These are phyloP conservation scores for Meda fulgida DNA, from an alignment of 2,797 vertebrate genomes.

Conservation along the genomic window DNA sequence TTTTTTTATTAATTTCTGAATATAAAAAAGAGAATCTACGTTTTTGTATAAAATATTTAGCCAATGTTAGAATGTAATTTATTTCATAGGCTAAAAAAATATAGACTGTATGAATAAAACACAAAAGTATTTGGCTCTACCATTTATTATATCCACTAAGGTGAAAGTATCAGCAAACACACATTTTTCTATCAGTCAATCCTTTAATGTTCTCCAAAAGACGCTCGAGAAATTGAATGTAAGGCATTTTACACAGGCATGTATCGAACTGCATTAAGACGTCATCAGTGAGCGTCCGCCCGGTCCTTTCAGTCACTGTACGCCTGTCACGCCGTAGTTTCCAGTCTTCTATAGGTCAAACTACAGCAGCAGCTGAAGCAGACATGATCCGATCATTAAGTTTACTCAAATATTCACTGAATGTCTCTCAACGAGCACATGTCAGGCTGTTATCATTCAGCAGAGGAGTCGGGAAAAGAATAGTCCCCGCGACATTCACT, in stretches of 20 bases:
- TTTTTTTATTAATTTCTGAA: too few species aligned
- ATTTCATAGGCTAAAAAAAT: too few species aligned
- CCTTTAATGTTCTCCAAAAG: neutral
- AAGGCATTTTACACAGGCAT: constrained; percentile 1
- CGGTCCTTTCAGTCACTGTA: constrained; percentile 24
- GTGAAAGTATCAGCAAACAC: neutral
- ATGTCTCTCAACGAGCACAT: constrained; percentile 51
- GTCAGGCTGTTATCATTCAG: constrained; percentile 47
- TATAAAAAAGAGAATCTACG: too few species aligned
- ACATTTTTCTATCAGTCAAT: neutral
- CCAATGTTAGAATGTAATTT: too few species aligned
- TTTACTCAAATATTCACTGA: constrained; percentile 67
- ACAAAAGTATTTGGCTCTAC: neutral
- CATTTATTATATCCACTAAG: neutral
- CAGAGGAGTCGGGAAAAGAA: constrained; percentile 55
- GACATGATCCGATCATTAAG: constrained; percentile 76
- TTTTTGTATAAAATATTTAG: too few species aligned
- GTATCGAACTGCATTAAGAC: constrained; percentile 17
- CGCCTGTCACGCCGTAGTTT: constrained; percentile 12
- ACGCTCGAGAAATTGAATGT: neutral
- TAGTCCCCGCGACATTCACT: constrained; percentile 43
- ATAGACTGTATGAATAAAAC: too few species aligned
- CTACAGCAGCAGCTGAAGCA: neutral
- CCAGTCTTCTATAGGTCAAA: constrained; percentile 32
- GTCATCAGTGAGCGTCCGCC: constrained; percentile 64